A percentile compares a stretch with the other conserved stretches of the same genome.
Evolutionary conservation across 1,140 invertebrate genomes (phyloP).

Genomic region (Chionoecetes opilio): DNA sequence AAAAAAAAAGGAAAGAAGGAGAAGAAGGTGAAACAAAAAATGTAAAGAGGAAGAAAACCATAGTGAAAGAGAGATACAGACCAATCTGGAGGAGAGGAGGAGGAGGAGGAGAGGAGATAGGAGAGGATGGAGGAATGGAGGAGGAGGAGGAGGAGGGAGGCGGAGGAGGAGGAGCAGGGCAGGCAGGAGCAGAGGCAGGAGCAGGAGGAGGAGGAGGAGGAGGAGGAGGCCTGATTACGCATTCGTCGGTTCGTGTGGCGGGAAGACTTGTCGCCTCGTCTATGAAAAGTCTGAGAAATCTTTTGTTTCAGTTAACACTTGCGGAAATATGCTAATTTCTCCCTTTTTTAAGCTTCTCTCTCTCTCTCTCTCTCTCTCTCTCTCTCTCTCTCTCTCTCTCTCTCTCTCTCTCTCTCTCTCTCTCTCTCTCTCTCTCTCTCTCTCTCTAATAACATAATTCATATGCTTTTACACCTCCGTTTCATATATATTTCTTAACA

Average conservation of each 20-base stretch:
- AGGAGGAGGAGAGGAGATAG: not conserved
- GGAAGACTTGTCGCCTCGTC: not conserved
- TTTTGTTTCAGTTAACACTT: conserved; percentile 21
- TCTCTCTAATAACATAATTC: too few species aligned
- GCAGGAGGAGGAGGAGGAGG: conserved; percentile 3
- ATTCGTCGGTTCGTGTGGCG: not conserved
- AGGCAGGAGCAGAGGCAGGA: too few species aligned
- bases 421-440: conserved; percentile 13
- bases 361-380: not conserved
- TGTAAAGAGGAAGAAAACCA: not conserved
- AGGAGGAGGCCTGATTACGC: conserved; percentile 24
- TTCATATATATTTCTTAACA: not conserved
- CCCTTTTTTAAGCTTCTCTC: too few species aligned
- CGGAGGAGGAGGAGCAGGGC: not conserved
- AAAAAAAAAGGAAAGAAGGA: not conserved
- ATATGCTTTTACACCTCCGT: not conserved
- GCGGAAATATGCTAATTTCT: conserved; percentile 5
- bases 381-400: not conserved
- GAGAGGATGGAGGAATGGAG: not conserved
- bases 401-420: not conserved
- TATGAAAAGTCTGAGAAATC: not conserved
- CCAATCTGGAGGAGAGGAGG: not conserved
- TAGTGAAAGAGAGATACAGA: not conserved
- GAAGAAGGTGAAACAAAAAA: not conserved
- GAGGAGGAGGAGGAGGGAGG: not conserved